Evolutionary conservation across 2,797 vertebrate genomes (phyloP).

Genomic region (Orestias chungarensis): DNA sequence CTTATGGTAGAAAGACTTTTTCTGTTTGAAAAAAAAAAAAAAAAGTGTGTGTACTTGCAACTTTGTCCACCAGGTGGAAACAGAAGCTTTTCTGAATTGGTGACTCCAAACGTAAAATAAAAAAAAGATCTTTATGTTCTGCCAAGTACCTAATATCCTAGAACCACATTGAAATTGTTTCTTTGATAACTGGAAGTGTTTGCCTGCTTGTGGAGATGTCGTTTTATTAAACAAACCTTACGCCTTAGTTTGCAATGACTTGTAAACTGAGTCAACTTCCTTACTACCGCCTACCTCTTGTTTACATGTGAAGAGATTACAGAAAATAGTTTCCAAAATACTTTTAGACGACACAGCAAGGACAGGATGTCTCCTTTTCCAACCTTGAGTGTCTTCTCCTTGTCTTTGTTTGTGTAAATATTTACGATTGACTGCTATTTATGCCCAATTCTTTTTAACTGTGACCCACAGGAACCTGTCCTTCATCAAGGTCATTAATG

Average conservation of each 20-base stretch:
- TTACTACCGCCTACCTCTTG: not conserved
- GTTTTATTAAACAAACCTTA: not conserved
- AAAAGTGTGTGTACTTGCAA: conserved; percentile 15
- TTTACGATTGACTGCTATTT: not conserved
- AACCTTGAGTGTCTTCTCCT: not conserved
- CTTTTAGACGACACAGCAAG: conserved; percentile 26
- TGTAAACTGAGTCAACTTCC: not conserved
- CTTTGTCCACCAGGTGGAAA: conserved; percentile 61
- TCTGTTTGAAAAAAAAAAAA: not conserved
- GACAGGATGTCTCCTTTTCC: conserved; percentile 8
- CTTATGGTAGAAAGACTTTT: not conserved
- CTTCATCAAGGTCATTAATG: conserved; percentile 98
- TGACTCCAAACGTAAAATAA: conserved; percentile 2
- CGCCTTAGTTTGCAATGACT: not conserved
- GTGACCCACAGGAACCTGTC: conserved; percentile 84
- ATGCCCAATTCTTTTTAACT: not conserved
- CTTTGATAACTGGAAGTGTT: not conserved
- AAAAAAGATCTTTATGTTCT: not conserved
- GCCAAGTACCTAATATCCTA: not conserved
- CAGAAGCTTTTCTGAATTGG: conserved; percentile 13
- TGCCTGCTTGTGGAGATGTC: not conserved
- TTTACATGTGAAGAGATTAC: conserved; percentile 4
- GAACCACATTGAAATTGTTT: not conserved
- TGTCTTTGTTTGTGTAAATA: not conserved
- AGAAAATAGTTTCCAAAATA: not conserved